Base-by-base conservation (phyloP, 2,113 vertebrate species). In the Oxyura jamaicensis region DNA sequence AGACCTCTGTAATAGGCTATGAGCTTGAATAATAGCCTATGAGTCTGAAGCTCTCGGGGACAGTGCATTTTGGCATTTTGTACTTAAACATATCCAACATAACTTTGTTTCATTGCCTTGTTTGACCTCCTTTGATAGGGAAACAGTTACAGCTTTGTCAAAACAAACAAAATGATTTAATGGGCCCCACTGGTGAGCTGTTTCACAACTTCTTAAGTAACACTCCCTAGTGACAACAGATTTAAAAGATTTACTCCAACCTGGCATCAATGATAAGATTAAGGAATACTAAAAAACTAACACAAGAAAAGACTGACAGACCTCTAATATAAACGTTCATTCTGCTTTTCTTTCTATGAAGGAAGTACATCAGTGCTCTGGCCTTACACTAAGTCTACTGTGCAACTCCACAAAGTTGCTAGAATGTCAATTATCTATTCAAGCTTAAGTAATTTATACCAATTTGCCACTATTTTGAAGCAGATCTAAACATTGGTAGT, bases 381-480 rank as follows among this genome's bases (percentile, higher is more conserved):
- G 50, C 69, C 69, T 52, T 39, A 12, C 52, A 29, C 10, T 19
- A 17, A 39, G 29, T 39, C 35, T 48, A 48, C 42, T 6, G 13
- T 20, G 23, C 56, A 46, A 23, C 31, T n/a, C 28, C 69, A 36
- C 95, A 86, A 69, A 31, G 59, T 84, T 35, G 86, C 56, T 29
- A 63, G 58, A 83, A 73, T 13, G 68, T 31, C 74, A 53, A 53
- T 55, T 93, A 81, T 81, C 44, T 87, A 31, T 78, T 82, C 79
- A 89, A 92, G 92, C 60, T 65, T 20, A 88, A 94, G 56, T 83
- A 91, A 55, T 75, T 76, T 36, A 88, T 84, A 89, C 5, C 65
- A 65, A 50, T 93, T 59, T 42, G 42, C 46, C 44, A 68, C 62
- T 74, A 72, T 77, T 41, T 36, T 13, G 67, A 86, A 87, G 58